Base-by-base conservation (phyloP, 2,888 invertebrate species). In the Pecten maximus region DNA sequence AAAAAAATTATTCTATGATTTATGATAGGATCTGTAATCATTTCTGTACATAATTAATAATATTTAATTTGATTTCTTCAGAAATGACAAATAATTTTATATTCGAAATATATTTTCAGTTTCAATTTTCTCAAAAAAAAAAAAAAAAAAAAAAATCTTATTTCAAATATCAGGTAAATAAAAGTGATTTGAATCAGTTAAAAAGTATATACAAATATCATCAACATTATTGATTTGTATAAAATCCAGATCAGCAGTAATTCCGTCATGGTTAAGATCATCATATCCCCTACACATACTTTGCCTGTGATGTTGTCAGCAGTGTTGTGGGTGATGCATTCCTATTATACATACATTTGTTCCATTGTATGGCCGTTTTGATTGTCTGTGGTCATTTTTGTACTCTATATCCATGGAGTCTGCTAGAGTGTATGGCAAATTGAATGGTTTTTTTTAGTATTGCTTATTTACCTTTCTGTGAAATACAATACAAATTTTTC, bases 241-340 rank as follows among this genome's bases (percentile, higher is more conserved):
- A 16, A 15, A 2, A 16, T 8, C 8, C 50, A 50, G 50, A 16
- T 50, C 50, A 50, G 15, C 16, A 15, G 15, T 12, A 8, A 44
- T 44, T 54, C 15, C n/a, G n/a, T 60, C 60, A 60, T n/a, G 6
- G 74, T 74, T 35, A 74, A 6, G 74, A 28, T 74, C 74, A 6
- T 35, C 1, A 23, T 23, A 23, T 19, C 0, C 12, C 50, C 50
- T 54, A 74, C 74, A 74, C 74, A 28, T 74, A 54, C 54, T 28
- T 74, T 74, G 74, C 74, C 74, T 74, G 74, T 28, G 35, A 12
- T 74, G 74, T 74, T 74, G 74, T 74, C 28, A 74, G 74, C 74
- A 35, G 74, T 74, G 74, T 74, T 74, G 74, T 74, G 23, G 8
- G 6, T 35, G 8, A 35, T 74, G 74, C 74, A 74, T 35, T 19